Conservation (phyloP, 2,888 invertebrate species). For the Leptinotarsa juncta region DNA sequence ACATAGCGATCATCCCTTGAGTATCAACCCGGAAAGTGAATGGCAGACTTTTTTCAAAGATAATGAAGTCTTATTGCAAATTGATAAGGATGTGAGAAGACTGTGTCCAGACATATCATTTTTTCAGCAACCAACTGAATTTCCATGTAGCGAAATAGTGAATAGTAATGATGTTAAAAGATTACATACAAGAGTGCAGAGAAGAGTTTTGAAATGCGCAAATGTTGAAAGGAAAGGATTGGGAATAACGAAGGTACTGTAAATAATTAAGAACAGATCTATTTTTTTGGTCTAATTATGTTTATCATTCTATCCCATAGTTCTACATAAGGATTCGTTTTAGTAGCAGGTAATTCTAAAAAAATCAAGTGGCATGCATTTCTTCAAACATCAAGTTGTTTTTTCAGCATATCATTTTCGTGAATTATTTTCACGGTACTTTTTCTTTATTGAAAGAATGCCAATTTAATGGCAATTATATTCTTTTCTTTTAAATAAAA, state of each 20-base stretch:
- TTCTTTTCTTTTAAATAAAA: too few species aligned
- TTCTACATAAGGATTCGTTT: conserved; percentile 43
- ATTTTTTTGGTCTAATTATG: conserved; percentile 37
- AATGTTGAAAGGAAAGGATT: conserved; percentile 89
- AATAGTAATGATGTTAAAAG: conserved; percentile 85
- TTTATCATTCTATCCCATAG: conserved; percentile 34
- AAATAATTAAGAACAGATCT: conserved; percentile 13
- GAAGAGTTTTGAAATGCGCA: conserved; percentile 85
- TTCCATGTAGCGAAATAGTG: conserved; percentile 85
- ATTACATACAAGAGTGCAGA: conserved; percentile 89
- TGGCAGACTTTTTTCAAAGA: conserved; percentile 98
- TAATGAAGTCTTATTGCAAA: conserved; percentile 96
- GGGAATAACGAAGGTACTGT: conserved; percentile 86
- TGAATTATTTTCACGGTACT: too few species aligned
- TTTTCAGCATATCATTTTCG: background rate
- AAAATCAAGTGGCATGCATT: conserved; percentile 28
- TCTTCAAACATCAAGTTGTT: background rate
- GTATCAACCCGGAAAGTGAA: conserved; percentile 93
- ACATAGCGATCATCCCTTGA: conserved; percentile 87
- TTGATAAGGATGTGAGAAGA: conserved; percentile 96
- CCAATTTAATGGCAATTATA: too few species aligned
- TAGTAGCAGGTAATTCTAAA: conserved; percentile 45
- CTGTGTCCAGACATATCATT: conserved; percentile 97
- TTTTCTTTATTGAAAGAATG: too few species aligned
- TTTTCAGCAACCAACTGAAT: conserved; percentile 94